Base-by-base conservation (phyloP, 1,140 invertebrate genomes). In the Hormaphis cornu region DNA sequence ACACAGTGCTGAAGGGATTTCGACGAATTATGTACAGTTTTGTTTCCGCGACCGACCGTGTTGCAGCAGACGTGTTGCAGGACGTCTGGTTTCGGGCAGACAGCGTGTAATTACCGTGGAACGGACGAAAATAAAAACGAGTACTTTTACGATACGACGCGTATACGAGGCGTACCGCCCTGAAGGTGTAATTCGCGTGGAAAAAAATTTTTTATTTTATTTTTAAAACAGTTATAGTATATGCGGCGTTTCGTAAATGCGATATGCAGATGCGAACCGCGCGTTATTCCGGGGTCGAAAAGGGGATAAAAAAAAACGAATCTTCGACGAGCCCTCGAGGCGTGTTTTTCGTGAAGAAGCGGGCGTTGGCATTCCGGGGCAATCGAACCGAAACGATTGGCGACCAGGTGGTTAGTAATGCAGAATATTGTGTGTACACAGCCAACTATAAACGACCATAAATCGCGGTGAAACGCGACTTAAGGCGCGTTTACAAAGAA, bases 41-140 rank as follows among this genome's bases (percentile, higher is more conserved):
- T 33, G 61, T 66, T 66, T 66, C 42, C 42, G 61, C 61, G 61
- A 28, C 61, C 40, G 16, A 61, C 58, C 58, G 40, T 61, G 26
- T 46, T n/a, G n/a, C n/a, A n/a, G n/a, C n/a, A n/a, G n/a, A n/a
- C n/a, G n/a, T n/a, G n/a, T n/a, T n/a, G n/a, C 58, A 30, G 22
- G 22, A 42, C 33, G 58, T 46, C 58, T 58, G 54, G 54, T 58
- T 44, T 46, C 40, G 5, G 35, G 61, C 44, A 66, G 61, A 66
- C 61, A 46, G 61, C 61, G 61, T 66, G 40, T 66, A 66, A 66
- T 66, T 66, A 48, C 40, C 44, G 44, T 33, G 61, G 61, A 8
- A 66, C 44, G 22, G 44, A 44, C 22, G 22, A 20, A 48, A 48
- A 58, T 58, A 58, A 58, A 56, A 58, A 40, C 20, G n/a, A 54